Evolutionary conservation across 1,140 invertebrate species (phyloP), one percentile per base, ranked within the genome.

Genomic region (Rhizoglyphus robini): DNA sequence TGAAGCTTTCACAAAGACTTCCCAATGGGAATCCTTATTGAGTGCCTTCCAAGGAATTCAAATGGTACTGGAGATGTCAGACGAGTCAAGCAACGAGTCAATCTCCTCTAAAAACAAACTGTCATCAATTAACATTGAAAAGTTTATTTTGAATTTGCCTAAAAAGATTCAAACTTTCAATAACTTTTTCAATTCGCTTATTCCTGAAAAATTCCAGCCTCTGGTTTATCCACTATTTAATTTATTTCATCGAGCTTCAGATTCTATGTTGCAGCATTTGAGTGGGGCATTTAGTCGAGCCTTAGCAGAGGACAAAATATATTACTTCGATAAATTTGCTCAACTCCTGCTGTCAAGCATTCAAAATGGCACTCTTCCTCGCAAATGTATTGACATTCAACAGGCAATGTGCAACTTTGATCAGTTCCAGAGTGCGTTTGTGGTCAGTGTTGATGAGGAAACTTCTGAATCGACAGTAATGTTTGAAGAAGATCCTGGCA

Each of bases 1-100:
- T 1, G 65, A 66, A 41, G 23, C 18, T 23, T 66, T 66, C 30
- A 66, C 65, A 2, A 18, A 13, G 8, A 67, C 65, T 25, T 23
- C 30, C 13, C 62, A 67, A 47, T 66, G 65, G 65, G 23, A 32
- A 15, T 65, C 65, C 67, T 34, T 66, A 5, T 8, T 66, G 32
- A 29, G 65, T 25, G 65, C 31, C 5, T 66, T 66, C 34, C 18
- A 66, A 48, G 65, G 65, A 2, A 5, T 66, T 18, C 30, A 66
- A 41, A 66, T 46, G 65, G n/a, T 66, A 29, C 20, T 66, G 1
- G 63, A 66, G 29, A 66, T 66, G 23, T 18, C 38, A 18, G 63
- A 3, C 59, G 8, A 18, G 18, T 30, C 23, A 23, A 25, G 46
- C 3, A 11, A 5, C 25, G 32, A 29, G 5, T 63, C 61, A 5